Conservation (phyloP, 2,113 vertebrate genomes). For the Pelusios castaneus region DNA sequence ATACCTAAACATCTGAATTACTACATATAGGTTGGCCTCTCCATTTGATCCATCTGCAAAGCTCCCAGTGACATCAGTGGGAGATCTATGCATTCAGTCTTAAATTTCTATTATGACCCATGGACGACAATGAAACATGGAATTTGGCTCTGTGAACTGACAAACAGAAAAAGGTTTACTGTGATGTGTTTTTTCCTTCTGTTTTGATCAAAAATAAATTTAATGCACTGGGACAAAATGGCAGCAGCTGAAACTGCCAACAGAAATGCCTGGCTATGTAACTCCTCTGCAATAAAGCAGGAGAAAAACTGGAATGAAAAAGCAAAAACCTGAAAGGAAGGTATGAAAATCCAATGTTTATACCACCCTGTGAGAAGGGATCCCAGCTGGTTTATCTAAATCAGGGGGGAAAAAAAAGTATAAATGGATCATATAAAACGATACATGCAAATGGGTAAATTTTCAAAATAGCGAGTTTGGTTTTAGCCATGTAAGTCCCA, state of each 20-base stretch:
- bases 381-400: background rate
- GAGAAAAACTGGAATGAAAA: background rate
- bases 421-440: background rate
- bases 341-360: background rate
- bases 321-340: background rate
- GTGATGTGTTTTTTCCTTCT: accelerated
- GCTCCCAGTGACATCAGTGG: background rate
- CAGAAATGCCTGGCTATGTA: background rate
- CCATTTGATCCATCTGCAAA: background rate
- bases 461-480: background rate
- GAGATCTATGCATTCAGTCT: background rate
- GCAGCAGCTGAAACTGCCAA: background rate
- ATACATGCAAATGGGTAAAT: background rate
- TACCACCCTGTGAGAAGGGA: background rate
- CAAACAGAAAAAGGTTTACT: too few species aligned
- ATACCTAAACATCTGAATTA: background rate
- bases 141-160: background rate
- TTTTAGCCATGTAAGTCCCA: background rate
- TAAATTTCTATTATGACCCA: background rate
- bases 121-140: background rate
- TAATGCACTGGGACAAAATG: background rate
- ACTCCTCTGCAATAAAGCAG: background rate
- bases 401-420: background rate
- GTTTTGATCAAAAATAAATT: background rate
- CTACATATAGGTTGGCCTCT: accelerated